Evolutionary conservation across 2,797 vertebrate species (phyloP), one percentile per base, ranked within the genome.

Genomic region (Triplophysa yarkandensis): DNA sequence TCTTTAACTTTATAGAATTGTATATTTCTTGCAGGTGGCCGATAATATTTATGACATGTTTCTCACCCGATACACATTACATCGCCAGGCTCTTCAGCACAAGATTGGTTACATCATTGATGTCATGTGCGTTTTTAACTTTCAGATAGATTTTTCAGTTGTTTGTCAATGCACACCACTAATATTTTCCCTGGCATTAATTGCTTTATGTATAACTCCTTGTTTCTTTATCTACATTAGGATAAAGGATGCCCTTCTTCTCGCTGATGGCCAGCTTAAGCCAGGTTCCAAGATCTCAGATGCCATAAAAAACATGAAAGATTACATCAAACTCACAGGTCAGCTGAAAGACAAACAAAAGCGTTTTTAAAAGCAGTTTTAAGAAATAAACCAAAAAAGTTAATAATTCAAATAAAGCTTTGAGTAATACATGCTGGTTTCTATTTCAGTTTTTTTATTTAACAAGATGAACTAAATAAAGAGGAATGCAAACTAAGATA

Each of bases 241-340:
- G 69, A 44, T 77, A 6, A 48, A 41, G 2, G 63, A 77, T 11
- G 76, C 44, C 0, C 21, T 78, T 1, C 5, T 68, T 16, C 0
- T 0, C 8, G 76, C 76, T 43, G 13, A 72, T 6, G 3, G 1
- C 0, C 6, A 2, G 1, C 58, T 71, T 1, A 23, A 0, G 14
- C 2, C 60, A 6, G 13, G 0, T 28, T 4, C 2, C 0, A 54
- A 16, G 4, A 66, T 78, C 55, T 62, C 69, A 1, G 19, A 41
- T 8, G 34, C 19, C 14, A n/a, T 3, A 62, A 0, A 43, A 0
- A 2, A 54, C 0, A 57, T 28, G 0, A 0, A 3, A 2, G 4
- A 4, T 1, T 77, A 52, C 19, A 21, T n/a, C n/a, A 4, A 36
- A 44, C 43, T 77, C 25, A 72, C 76, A 72, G 68, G 76, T 77